Percentiles rank a stretch among this genome's conserved stretches.
These are phyloP conservation scores for Forbesichthys papilliferus DNA, from an alignment of 2,113 vertebrate genomes.

Conservation along the genomic window DNA sequence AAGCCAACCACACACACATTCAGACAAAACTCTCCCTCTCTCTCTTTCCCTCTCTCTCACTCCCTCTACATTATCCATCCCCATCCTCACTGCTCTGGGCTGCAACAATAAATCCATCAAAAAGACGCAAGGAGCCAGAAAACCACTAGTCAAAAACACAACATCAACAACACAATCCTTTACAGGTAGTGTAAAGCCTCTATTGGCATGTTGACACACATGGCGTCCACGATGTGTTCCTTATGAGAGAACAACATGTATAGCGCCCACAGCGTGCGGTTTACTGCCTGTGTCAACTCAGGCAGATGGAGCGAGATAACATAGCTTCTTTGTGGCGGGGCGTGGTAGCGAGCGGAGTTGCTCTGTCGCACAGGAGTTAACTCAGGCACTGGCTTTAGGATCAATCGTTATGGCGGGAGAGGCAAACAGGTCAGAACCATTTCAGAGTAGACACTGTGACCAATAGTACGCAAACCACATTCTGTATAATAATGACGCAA, in stretches of 20 bases:
- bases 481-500: too few relatives aligned
- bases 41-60: slow-evolving; percentile 14
- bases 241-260: slow-evolving; percentile 31
- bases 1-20: slow-evolving; percentile 44
- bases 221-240: slow-evolving; percentile 12
- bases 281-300: slow-evolving; percentile 48
- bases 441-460: not conserved
- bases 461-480: too few relatives aligned
- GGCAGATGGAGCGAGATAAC: slow-evolving; percentile 30
- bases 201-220: not conserved
- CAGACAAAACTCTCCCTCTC: not conserved
- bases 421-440: slow-evolving; percentile 21
- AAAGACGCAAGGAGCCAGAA: slow-evolving; percentile 20
- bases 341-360: slow-evolving; percentile 32
- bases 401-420: slow-evolving; percentile 6
- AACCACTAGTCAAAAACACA: slow-evolving; percentile 18
- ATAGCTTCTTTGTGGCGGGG: slow-evolving; percentile 51
- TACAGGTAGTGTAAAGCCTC: not conserved
- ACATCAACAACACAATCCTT: not conserved
- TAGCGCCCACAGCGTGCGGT: slow-evolving; percentile 25
- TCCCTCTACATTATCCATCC: slow-evolving; percentile 34
- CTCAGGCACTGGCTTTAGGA: not conserved
- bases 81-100: not conserved
- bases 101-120: slow-evolving; percentile 27
- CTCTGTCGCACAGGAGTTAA: slow-evolving; percentile 32